phyloP scores from a whole-genome alignment of 2,113 vertebrate genomes.

The Hypomesus transpacificus region DNA sequence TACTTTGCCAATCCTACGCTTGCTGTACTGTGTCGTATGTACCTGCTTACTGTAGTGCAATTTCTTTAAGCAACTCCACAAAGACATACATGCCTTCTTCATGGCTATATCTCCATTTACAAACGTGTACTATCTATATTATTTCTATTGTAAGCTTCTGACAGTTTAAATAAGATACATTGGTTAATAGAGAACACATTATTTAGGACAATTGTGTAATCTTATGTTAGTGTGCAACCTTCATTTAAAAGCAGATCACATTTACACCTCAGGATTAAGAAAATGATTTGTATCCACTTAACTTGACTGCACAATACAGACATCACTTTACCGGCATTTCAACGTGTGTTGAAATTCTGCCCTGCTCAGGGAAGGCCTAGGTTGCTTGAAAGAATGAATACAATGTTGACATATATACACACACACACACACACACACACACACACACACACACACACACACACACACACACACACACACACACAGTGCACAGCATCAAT shows the following conservation, averaged over 20 bases:
- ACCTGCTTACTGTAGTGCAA: conserved; percentile 58
- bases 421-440: conserved; percentile 1
- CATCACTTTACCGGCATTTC: conserved; percentile 55
- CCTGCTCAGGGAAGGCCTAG: conserved; percentile 61
- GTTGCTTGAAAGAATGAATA: conserved; percentile 63
- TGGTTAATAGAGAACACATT: conserved; percentile 38
- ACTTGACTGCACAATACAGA: conserved; percentile 63
- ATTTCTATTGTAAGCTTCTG: conserved; percentile 46
- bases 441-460: neutral
- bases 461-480: neutral
- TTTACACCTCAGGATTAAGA: conserved; percentile 60
- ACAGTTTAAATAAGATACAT: conserved; percentile 23
- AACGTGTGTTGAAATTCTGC: conserved; percentile 39
- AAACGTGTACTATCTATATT: conserved; percentile 49
- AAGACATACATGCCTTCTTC: conserved; percentile 38
- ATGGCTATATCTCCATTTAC: conserved; percentile 50
- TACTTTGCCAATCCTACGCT: conserved; percentile 45
- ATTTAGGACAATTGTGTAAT: conserved; percentile 16
- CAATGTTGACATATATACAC: conserved; percentile 31
- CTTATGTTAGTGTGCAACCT: conserved; percentile 34
- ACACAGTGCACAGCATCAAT: too few relatives aligned
- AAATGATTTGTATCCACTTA: conserved; percentile 39
- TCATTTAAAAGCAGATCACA: conserved; percentile 42
- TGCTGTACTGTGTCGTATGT: conserved; percentile 53
- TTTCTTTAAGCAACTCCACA: conserved; percentile 43